Conservation (phyloP, 2,888 invertebrate genomes). For the Xanthorhoe spadicearia region DNA sequence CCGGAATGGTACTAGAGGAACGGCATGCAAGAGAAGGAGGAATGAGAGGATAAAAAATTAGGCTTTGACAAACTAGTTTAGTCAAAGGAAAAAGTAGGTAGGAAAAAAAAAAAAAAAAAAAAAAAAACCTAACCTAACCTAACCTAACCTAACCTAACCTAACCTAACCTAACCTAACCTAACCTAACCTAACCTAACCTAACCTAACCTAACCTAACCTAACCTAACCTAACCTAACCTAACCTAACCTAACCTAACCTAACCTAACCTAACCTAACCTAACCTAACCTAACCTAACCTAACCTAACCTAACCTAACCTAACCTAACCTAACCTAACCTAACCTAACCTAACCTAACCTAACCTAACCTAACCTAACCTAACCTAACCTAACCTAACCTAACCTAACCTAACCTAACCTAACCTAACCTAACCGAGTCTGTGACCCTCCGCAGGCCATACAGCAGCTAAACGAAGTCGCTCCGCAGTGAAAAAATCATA, state of each 20-base stretch:
- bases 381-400: constrained; percentile 19
- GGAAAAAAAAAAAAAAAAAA: constrained; percentile 1
- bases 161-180: constrained; percentile 26
- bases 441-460: no score
- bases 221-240: constrained; percentile 27
- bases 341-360: constrained; percentile 19
- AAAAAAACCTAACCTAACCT: constrained; percentile 25
- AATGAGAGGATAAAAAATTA: not conserved
- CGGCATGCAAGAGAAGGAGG: not conserved
- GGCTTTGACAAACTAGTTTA: not conserved
- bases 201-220: constrained; percentile 31
- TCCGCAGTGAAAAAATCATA: no score
- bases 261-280: constrained; percentile 19
- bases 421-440: constrained; percentile 16
- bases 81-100: not conserved
- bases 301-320: constrained; percentile 15
- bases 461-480: no score
- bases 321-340: constrained; percentile 19
- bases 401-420: constrained; percentile 19
- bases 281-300: constrained; percentile 15
- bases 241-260: constrained; percentile 19
- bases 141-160: constrained; percentile 28
- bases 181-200: constrained; percentile 31
- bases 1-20: no score
- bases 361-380: constrained; percentile 19